Percentiles rank a stretch among this genome's conserved stretches.
phyloP scores from a whole-genome alignment of 2,888 invertebrate species.

The Ashinkailepas kermadecensis region DNA sequence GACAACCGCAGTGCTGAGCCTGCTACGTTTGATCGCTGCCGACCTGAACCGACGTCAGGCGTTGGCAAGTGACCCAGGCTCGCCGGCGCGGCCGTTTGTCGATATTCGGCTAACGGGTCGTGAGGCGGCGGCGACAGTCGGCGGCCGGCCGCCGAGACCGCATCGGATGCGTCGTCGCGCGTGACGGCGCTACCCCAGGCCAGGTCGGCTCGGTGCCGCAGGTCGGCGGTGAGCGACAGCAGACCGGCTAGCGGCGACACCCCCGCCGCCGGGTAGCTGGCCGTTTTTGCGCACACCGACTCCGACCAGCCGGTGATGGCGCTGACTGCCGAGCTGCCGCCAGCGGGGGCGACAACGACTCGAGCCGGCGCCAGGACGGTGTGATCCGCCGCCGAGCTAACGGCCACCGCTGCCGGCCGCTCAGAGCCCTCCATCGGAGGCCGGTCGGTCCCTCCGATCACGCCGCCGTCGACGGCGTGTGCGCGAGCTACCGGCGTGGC shows the following conservation, averaged over 20 bases:
- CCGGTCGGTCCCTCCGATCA: too few relatives aligned
- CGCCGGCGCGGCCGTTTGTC: too few relatives aligned
- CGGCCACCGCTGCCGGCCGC: not conserved
- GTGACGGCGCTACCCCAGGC: not conserved
- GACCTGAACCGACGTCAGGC: too few relatives aligned
- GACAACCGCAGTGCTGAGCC: too few relatives aligned
- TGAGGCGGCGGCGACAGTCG: too few relatives aligned
- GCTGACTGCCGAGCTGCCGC: not conserved
- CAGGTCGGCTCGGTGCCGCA: not conserved
- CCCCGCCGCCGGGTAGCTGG: not conserved
- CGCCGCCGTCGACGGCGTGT: too few relatives aligned
- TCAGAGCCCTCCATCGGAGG: not conserved
- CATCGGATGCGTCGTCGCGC: not conserved
- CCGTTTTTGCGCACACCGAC: not conserved
- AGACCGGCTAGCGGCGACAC: not conserved
- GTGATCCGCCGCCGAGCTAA: not conserved
- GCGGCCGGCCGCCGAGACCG: too few relatives aligned
- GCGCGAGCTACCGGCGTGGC: too few relatives aligned
- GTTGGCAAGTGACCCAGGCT: too few relatives aligned
- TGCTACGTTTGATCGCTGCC: too few relatives aligned
- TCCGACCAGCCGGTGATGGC: not conserved
- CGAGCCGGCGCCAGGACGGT: not conserved
- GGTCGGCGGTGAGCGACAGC: not conserved
- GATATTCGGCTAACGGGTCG: too few relatives aligned
- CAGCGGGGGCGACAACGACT: not conserved